phyloP scores from a whole-genome alignment of 64 coral and sea anemone species.

The Montipora efflorescens region DNA sequence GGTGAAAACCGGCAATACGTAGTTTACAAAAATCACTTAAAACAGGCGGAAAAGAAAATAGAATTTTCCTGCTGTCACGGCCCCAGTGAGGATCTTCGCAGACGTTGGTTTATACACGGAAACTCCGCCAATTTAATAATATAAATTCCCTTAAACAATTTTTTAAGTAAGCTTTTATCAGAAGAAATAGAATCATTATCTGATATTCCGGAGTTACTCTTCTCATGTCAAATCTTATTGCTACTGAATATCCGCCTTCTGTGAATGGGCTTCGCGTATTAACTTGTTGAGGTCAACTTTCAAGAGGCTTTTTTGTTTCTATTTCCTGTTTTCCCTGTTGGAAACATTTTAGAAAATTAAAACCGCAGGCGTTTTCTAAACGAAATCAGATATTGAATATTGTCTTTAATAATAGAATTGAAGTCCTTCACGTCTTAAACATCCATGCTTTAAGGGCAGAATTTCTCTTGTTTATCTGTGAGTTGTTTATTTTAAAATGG shows the following conservation, averaged over 20 bases:
- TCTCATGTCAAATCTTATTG: background rate
- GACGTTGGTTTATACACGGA: background rate
- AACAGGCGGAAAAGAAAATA: background rate
- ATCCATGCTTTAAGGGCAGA: background rate
- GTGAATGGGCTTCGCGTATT: background rate
- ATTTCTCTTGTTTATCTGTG: background rate
- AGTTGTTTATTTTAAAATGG: no score
- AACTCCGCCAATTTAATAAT: background rate
- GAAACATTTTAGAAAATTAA: background rate
- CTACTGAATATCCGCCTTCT: background rate
- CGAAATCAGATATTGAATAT: constrained; percentile 32
- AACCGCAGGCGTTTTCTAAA: constrained; percentile 20
- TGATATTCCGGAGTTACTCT: background rate
- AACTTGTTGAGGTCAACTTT: background rate
- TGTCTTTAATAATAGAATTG: background rate
- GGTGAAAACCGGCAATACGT: background rate
- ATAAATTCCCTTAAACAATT: background rate
- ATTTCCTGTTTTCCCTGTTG: background rate
- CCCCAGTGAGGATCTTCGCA: background rate
- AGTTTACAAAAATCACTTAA: background rate
- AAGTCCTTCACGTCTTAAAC: constrained; percentile 17
- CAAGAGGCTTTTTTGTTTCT: background rate
- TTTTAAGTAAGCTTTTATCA: background rate
- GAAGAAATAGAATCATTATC: background rate
- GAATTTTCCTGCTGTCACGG: background rate